These are phyloP conservation scores for Rousettus leschenaultii DNA, from an alignment of 2,113 vertebrate genomes.

Conservation along the genomic window DNA sequence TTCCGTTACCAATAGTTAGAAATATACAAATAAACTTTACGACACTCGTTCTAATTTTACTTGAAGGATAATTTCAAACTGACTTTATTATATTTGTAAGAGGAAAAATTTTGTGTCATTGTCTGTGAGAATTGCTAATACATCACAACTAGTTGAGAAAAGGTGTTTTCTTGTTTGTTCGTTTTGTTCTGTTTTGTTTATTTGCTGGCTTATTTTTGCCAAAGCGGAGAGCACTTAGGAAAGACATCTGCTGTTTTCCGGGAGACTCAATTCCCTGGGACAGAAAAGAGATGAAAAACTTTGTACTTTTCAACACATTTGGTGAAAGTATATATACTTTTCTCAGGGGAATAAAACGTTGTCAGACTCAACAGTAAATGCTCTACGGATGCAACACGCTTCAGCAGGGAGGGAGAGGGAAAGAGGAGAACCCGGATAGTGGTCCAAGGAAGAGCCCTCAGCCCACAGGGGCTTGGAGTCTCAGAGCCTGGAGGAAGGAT, in stretches of 20 bases:
- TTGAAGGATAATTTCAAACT: neutral
- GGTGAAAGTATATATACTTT: neutral
- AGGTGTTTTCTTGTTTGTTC: neutral
- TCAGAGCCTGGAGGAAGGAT: neutral
- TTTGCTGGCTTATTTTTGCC: neutral
- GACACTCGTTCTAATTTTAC: neutral
- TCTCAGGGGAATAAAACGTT: neutral
- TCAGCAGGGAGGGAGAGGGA: neutral
- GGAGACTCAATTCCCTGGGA: neutral
- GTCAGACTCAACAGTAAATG: neutral
- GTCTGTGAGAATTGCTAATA: neutral
- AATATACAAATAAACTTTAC: neutral
- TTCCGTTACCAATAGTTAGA: neutral
- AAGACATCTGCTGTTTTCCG: neutral
- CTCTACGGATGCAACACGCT: neutral
- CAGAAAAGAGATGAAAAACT: neutral
- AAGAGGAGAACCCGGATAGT: neutral
- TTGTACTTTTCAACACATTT: neutral
- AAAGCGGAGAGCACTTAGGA: neutral
- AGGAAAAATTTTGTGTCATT: neutral
- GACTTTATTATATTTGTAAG: neutral
- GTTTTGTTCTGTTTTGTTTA: neutral
- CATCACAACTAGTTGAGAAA: neutral
- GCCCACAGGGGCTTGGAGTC: neutral
- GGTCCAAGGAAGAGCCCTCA: rapidly evolving